Base-by-base conservation (phyloP, 2,888 invertebrate genomes). In the Cremastinae sp. region DNA sequence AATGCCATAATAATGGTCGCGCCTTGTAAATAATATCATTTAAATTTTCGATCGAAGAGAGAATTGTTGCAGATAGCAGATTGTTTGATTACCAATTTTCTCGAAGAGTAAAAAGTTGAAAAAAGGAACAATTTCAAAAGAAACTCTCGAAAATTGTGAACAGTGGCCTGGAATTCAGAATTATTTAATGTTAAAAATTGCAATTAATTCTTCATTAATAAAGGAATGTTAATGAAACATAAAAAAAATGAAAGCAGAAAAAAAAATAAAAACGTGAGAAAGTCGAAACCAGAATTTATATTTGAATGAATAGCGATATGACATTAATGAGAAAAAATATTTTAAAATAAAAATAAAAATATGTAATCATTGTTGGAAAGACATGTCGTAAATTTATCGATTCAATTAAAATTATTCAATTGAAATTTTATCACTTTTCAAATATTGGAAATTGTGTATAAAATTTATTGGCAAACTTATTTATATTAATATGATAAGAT, bases 11-110 rank as follows among this genome's bases (percentile, higher is more conserved):
- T 80, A 81, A 71, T 79, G 79, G 78, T 81, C 80, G 82, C 83
- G 78, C 80, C 81, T 84, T 85, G 85, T 85, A 85, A 74, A 83
- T 83, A 83, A 14, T 43, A 74, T n/a, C n/a, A 77, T 75, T 70
- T 80, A 69, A 76, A 45, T 80, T 80, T 79, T 65, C 78, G 78
- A 80, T 58, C 70, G 28, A 68, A 73, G 53, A 54, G 56, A 69
- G 34, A 45, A 73, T 64, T 58, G 34, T 73, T 71, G 66, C 61
- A 68, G 64, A 71, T 53, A 61, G 72, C 53, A 47, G 38, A 59
- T 75, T 74, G 68, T 64, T 65, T 70, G 73, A 64, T 53, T 61
- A 36, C 49, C 47, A 62, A 47, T 38, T 28, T 28, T 28, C 28
- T 28, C 28, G 28, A 22, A 28, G 34, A 62, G 65, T 2, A 38